Evolutionary conservation across 1,140 invertebrate genomes (phyloP), one percentile per base, ranked within the genome.

Genomic region (Eumeta japonica): DNA sequence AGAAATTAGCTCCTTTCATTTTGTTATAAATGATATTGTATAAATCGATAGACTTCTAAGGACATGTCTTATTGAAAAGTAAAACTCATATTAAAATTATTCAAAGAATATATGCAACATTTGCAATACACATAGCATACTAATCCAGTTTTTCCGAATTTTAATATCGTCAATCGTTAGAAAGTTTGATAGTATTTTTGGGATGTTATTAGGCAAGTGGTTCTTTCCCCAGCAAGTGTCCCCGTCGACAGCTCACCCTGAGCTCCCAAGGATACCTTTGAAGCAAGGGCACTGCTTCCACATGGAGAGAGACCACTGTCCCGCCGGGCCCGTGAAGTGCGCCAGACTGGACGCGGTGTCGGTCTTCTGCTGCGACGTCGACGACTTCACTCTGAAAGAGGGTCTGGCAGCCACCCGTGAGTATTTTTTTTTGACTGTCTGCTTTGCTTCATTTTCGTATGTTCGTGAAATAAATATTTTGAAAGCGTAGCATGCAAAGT

Each of bases 301-400:
- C 48, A 62, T 65, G 55, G 45, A 57, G 0, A 54, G 67, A 7
- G 50, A 54, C 12, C 32, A 55, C 27, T 76, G 73, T 28, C 68
- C 68, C 10, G 40, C 41, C 0, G 51, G 56, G 24, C 29, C 15
- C n/a, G 46, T 35, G 30, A 51, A 36, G 32, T 75, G 73, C 48
- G 48, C 16, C 4, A 38, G 41, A 0, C 41, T 72, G 3, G 58
- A 56, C 24, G 39, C 48, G 1, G 52, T 53, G 10, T 67, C 70
- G 0, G 58, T 76, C 9, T 62, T 76, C 46, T 76, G 73, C 52
- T 75, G 73, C 24, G 63, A 76, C 39, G 57, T 76, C 24, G 63
- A 73, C 48, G 64, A 52, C 47, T 52, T 50, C 39, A 37, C 45
- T 11, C 39, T 74, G 13, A 72, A 62, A 39, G 73, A 76, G 28